Evolutionary conservation across 1,140 invertebrate genomes (phyloP), one percentile per base, ranked within the genome.

Genomic region (Formica exsecta): DNA sequence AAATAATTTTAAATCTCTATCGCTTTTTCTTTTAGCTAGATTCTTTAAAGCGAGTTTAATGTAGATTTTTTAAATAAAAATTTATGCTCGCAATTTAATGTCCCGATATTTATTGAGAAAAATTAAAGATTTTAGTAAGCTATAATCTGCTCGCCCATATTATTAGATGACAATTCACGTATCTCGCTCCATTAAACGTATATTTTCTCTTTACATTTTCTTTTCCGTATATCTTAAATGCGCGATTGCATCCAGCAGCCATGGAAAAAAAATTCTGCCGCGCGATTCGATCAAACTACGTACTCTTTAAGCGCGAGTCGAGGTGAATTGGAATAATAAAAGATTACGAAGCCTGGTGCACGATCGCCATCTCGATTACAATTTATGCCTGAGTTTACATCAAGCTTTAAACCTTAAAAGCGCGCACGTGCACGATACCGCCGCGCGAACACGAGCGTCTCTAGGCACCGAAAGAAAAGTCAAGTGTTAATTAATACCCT

Each of bases 401-500:
- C 71, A 76, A 76, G 44, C 38, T 76, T 54, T 65, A 59, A 74
- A 32, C 61, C 22, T 77, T 41, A 77, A 64, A 65, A 65, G 44
- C 61, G 44, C 81, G 44, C 81, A 64, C 38, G 81, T 84, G 81
- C 61, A 77, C 38, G 70, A 54, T 38, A n/a, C 57, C 41, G 70
- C 36, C 36, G 32, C 32, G 64, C 44, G 29, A 51, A 19, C 48
- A 48, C 77, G 65, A 57, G 77, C 25, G 41, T 73, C 79, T 73
- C 79, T 73, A 71, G 36, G 65, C 66, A 44, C 25, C 38, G 79
- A 85, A 66, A 74, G 66, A 71, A 71, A 22, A 77, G 62, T 87
- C 71, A 59, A 73, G 81, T 73, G 74, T 88, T 89, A 89, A 89
- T 89, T 71, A 80, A 89, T 70, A 89, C 38, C 8, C 38, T 41